Evolutionary conservation across 2,888 invertebrate genomes (phyloP), one percentile per base, ranked within the genome.

Genomic region (Podotricha telesiphe): DNA sequence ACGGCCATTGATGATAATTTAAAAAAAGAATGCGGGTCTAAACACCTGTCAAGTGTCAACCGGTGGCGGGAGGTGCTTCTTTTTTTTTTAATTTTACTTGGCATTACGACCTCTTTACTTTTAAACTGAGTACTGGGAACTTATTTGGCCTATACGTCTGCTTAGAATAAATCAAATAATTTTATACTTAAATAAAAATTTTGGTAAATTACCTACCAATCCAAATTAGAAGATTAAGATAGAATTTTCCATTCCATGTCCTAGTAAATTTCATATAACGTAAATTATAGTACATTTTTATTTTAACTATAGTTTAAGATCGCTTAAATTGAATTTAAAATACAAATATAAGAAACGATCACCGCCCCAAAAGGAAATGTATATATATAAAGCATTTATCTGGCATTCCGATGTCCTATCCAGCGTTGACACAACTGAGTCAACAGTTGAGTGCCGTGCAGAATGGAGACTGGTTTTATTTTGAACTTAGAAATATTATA

Each of bases 31-130:
- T 76, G 75, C 76, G 76, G 75, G 76, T 69, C 69, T 73, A 63
- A 72, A 72, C 74, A 75, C 70, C 72, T 76, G 76, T 76, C 76
- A 75, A 74, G 65, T 76, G 75, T 76, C 74, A 74, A 74, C 65
- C 56, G 58, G 37, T 65, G 69, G 67, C 62, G 59, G 64, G 47
- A 67, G 62, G 65, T 73, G 42, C 7, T 11, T 42, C 2, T 65
- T 65, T 73, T 67, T 69, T 67, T 71, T 62, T 67, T 40, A 45
- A 58, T 19, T 59, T 13, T 19, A 37, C 51, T 45, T 62, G 53
- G 17, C 53, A 62, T 51, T 67, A 37, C 40, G 11, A 62, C 58
- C 67, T 58, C 20, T 37, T 53, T 37, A 5, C 34, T 62, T 22
- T 34, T 34, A 19, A 50, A 34, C 48, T 62, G 0, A 5, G 34